Evolutionary conservation across 2,797 vertebrate species (phyloP), one percentile per base, ranked within the genome.

Genomic region (Paedocypris micromegethes): DNA sequence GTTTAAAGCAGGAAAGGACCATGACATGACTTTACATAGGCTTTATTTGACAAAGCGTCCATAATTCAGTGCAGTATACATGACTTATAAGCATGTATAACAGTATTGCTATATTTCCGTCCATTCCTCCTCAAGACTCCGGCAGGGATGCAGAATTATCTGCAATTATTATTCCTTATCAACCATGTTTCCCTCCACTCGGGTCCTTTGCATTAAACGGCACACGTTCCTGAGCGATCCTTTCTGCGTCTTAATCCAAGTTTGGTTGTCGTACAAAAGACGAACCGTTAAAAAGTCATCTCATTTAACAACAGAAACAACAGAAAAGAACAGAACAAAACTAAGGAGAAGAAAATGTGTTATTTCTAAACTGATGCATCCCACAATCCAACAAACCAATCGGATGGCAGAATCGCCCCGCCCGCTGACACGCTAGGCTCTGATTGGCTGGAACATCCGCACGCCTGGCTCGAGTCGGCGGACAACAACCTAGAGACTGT

Each of bases 21-120:
- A 6, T 55, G 7, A 73, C 44, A 38, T 2, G 3, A 55, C 53
- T 9, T 23, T 57, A 58, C 48, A 5, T 46, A 58, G 7, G 47
- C 84, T 90, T 85, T 85, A 81, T 88, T 85, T 80, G 77, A 68
- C 81, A 72, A 74, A 77, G 73, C 78, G 77, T 78, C 80, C 68
- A 73, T 45, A 75, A 72, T 78, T 84, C 83, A 89, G 86, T 87
- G 81, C 87, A 86, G 78, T 23, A 23, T 1, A 23, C 23, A 23
- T 23, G 23, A 23, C 23, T 23, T 23, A 23, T 23, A 23, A 23
- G 23, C 23, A 23, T 23, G 72, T 79, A 81, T 82, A 80, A 84
- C 83, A 87, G 80, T 91, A 91, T 90, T 90, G 87, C 89, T 89
- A 76, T 85, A 80, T 81, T 83, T 72, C 81, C 75, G 65, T 64